These are phyloP conservation scores for Agonum fuliginosum DNA, from an alignment of 2,888 invertebrate species.

Conservation along the genomic window DNA sequence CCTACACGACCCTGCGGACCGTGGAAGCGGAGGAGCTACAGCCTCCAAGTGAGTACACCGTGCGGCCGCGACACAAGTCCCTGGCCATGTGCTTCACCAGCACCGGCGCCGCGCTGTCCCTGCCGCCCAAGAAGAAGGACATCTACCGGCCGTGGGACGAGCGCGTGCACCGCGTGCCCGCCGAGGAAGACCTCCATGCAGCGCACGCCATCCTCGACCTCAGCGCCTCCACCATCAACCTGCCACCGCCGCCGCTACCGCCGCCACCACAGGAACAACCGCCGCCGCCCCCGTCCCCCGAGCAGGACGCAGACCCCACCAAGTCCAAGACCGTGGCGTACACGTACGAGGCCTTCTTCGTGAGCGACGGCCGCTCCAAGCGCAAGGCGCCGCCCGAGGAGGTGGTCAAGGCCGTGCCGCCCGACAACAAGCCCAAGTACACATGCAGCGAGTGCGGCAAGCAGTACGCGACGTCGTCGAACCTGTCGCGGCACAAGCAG, in stretches of 20 bases:
- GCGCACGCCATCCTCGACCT: slow-evolving; percentile 93
- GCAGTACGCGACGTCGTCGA: slow-evolving; percentile 92
- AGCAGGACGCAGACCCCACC: no score
- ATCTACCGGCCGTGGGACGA: slow-evolving; percentile 87
- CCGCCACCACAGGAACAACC: slow-evolving; percentile 64
- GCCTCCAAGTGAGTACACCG: slow-evolving; percentile 70
- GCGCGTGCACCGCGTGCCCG: slow-evolving; percentile 75
- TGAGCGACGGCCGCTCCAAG: slow-evolving; percentile 91
- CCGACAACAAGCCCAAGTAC: slow-evolving; percentile 75
- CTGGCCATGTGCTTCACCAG: slow-evolving; percentile 90
- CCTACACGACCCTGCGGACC: slow-evolving; percentile 75
- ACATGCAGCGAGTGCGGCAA: slow-evolving; percentile 93
- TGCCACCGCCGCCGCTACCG: slow-evolving; percentile 74
- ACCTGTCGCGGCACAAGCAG: slow-evolving; percentile 92
- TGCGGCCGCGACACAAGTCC: slow-evolving; percentile 77
- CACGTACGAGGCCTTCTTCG: slow-evolving; percentile 94
- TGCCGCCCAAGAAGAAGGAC: slow-evolving; percentile 94
- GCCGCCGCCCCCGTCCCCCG: slow-evolving; percentile 54
- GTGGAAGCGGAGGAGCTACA: slow-evolving; percentile 72
- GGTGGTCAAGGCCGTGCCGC: slow-evolving; percentile 63
- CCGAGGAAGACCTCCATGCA: slow-evolving; percentile 89
- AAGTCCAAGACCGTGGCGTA: slow-evolving; percentile 86
- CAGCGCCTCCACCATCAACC: slow-evolving; percentile 86
- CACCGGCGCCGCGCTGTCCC: slow-evolving; percentile 86
- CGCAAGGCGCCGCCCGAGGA: slow-evolving; percentile 74